Conservation (phyloP, 2,797 vertebrate species). For the Alcedo atthis region DNA sequence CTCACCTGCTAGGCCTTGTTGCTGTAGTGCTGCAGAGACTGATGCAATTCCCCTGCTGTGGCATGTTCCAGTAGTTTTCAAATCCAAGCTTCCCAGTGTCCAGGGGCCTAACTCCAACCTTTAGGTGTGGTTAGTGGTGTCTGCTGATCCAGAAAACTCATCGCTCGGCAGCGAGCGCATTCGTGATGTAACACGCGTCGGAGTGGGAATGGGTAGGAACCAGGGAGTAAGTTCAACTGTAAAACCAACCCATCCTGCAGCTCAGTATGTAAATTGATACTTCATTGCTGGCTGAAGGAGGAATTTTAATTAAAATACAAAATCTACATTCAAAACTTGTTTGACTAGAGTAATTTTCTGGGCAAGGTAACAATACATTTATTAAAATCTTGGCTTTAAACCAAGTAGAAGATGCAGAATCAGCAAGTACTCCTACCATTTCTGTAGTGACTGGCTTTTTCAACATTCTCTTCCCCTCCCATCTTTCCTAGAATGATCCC, state of each 20-base stretch:
- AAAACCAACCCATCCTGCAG: neutral
- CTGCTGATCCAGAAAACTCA: neutral
- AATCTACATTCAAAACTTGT: conserved; percentile 68
- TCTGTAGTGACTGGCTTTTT: neutral
- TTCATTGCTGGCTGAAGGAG: conserved; percentile 41
- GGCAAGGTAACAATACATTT: conserved; percentile 67
- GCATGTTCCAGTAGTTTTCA: neutral
- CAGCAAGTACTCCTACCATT: conserved; percentile 20
- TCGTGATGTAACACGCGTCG: neutral
- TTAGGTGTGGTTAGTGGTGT: neutral
- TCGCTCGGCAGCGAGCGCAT: accelerated
- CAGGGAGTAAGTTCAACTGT: neutral
- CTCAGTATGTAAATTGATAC: conserved; percentile 51
- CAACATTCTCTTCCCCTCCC: neutral
- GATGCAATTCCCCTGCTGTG: neutral
- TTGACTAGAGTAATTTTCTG: conserved; percentile 69
- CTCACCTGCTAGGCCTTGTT: neutral
- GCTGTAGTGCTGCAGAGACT: neutral
- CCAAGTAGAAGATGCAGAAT: conserved; percentile 48
- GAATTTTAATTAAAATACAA: conserved; percentile 64
- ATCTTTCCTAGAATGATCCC: conserved; percentile 75
- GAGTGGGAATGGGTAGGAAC: neutral
- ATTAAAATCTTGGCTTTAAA: conserved; percentile 56
- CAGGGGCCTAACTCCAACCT: neutral
- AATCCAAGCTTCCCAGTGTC: neutral